Base-by-base conservation (phyloP, 2,797 vertebrate genomes). In the Holocentrus rufus region DNA sequence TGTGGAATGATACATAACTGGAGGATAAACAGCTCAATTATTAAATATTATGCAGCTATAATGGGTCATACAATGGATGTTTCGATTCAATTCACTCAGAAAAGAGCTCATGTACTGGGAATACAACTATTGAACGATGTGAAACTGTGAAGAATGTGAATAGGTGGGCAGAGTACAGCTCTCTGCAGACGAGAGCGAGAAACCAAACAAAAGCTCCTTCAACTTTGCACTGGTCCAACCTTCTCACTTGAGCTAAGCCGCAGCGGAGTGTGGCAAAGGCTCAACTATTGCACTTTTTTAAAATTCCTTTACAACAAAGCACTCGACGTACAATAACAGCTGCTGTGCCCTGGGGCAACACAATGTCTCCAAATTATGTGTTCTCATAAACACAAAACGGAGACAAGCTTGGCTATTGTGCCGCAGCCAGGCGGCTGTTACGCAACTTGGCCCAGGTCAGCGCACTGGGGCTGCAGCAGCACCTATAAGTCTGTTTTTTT, bases 321-420 rank as follows among this genome's bases (percentile, higher is more conserved):
- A 18, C 55, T 72, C 25, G 22, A 79, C 20, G 22, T 50, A 84
- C 42, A 83, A 68, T 27, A 44, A 61, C n/a, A 30, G 39, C 13
- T 5, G 17, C 8, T 46, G 54, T 14, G 55, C 23, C 62, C 4
- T 4, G 30, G 17, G 46, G 27, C 42, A 74, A 52, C 62, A 54
- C 30, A 1, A 23, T 10, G 31, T 63, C 62, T 71, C 20, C 34
- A 72, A 83, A 84, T 58, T 53, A 61, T 5, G 30, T 77, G 61
- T 69, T 62, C 71, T 74, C 59, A 74, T 69, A 70, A 85, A 84
- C 72, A 64, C 74, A 74, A 80, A 81, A 72, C 56, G 66, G 14
- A 46, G 22, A 34, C 52, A 57, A 62, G 59, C 34, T 47, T 30
- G n/a, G 50, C 52, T 68, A 18, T 76, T 47, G 25, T 68, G 49